phyloP scores from a whole-genome alignment of 2,797 vertebrate genomes.

The Nothura maculosa region DNA sequence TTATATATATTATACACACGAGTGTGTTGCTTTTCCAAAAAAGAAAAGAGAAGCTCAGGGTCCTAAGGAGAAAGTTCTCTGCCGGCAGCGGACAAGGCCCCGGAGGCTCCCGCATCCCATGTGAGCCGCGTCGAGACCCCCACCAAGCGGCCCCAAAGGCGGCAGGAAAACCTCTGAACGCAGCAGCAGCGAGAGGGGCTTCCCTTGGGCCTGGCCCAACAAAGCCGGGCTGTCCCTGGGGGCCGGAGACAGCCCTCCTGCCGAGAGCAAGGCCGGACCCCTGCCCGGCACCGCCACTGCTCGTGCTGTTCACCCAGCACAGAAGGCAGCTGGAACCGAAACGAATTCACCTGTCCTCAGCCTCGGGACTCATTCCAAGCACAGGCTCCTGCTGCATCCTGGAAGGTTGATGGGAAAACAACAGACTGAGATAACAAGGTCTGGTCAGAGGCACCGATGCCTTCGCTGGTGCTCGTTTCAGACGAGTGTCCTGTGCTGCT shows the following conservation, averaged over 20 bases:
- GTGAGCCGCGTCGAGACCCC: background rate
- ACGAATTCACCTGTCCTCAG: background rate
- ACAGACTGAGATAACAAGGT: conserved; percentile 7
- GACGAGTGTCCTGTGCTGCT: background rate
- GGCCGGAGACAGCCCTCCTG: fast-evolving
- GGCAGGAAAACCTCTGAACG: background rate
- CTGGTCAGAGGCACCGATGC: background rate
- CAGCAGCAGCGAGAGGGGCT: background rate
- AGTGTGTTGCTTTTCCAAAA: too few relatives aligned
- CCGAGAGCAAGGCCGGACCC: background rate
- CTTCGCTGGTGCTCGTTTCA: background rate
- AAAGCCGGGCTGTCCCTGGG: fast-evolving
- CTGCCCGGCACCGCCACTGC: background rate
- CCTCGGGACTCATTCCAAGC: conserved; percentile 14
- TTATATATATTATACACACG: too few relatives aligned
- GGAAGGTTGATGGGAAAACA: conserved; percentile 1
- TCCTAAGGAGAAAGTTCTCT: too few relatives aligned
- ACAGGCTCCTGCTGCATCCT: background rate
- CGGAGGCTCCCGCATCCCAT: too few relatives aligned
- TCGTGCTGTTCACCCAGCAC: background rate
- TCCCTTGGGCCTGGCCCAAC: too few relatives aligned
- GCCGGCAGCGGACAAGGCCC: too few relatives aligned
- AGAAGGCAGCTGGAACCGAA: conserved; percentile 24
- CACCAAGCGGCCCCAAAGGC: background rate
- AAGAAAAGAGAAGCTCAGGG: too few relatives aligned